Evolutionary conservation across 2,888 invertebrate species (phyloP).

Genomic region (Diploptera punctata): DNA sequence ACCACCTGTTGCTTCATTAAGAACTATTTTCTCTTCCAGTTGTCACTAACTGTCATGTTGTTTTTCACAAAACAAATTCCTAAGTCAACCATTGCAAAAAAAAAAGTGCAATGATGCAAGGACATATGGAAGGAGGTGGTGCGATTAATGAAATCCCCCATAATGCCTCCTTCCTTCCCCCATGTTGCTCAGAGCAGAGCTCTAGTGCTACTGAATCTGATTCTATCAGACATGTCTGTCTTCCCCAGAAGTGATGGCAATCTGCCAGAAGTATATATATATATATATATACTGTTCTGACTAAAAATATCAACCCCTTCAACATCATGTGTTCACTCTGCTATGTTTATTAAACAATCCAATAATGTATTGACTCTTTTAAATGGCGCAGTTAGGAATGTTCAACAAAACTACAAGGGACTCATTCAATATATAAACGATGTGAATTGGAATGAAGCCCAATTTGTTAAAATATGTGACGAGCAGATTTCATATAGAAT

Average conservation of each 20-base stretch:
- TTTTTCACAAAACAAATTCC: neutral
- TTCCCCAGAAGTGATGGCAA: neutral
- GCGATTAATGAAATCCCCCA: neutral
- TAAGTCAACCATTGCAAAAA: neutral
- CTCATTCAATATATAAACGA: too few relatives aligned
- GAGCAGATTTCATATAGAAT: too few relatives aligned
- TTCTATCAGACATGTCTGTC: neutral
- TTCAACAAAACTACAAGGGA: too few relatives aligned
- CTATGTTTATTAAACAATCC: too few relatives aligned
- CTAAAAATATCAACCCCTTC: constrained; percentile 22
- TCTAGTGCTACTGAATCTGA: neutral
- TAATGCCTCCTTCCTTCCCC: neutral
- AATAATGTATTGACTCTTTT: too few relatives aligned
- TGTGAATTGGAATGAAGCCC: too few relatives aligned
- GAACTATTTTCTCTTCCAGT: neutral
- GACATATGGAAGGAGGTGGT: neutral
- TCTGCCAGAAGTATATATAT: neutral
- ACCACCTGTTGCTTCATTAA: too few relatives aligned
- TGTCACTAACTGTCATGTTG: neutral
- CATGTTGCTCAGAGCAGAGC: neutral
- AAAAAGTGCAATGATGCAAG: too few relatives aligned
- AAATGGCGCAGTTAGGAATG: too few relatives aligned
- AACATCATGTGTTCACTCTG: too few relatives aligned
- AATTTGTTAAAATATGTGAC: too few relatives aligned
- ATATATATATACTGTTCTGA: neutral